Conservation (phyloP, 2,113 vertebrate species). For the Cottus gobio region DNA sequence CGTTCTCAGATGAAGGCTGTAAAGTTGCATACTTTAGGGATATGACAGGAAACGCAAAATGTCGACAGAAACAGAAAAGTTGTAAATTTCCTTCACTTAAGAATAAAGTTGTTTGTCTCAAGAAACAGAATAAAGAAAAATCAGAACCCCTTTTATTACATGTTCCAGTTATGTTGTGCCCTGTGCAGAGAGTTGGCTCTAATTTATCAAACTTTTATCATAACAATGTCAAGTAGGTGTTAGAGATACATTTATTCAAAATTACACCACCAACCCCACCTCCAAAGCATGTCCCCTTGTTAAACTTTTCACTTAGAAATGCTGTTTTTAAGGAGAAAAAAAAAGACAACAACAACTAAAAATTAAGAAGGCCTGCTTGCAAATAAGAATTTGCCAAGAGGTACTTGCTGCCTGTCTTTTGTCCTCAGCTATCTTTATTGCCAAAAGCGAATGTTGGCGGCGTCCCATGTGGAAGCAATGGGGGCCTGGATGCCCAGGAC, state of each 20-base stretch:
- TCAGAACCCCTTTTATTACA: neutral
- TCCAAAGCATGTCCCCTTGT: neutral
- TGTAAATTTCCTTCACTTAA: neutral
- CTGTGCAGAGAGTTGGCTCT: neutral
- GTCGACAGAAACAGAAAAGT: neutral
- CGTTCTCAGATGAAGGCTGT: conserved; percentile 33
- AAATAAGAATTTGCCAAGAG: conserved; percentile 72
- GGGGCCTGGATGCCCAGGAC: conserved; percentile 81
- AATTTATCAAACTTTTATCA: neutral
- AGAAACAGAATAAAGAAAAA: neutral
- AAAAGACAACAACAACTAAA: conserved; percentile 42
- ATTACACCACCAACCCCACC: neutral
- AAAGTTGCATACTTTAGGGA: conserved; percentile 3
- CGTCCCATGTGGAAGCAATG: conserved; percentile 80
- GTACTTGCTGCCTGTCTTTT: conserved; percentile 76
- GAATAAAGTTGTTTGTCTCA: neutral
- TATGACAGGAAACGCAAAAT: neutral
- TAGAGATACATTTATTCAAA: neutral
- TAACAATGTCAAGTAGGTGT: neutral
- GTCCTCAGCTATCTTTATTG: conserved; percentile 81
- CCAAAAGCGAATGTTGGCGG: conserved; percentile 84
- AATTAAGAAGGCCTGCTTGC: conserved; percentile 60
- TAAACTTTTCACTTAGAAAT: conserved; percentile 37
- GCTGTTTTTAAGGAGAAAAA: conserved; percentile 6
- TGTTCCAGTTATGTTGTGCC: neutral